Evolutionary conservation across 2,113 vertebrate genomes (phyloP), one percentile per base, ranked within the genome.

Genomic region (Ibidorhyncha struthersii): DNA sequence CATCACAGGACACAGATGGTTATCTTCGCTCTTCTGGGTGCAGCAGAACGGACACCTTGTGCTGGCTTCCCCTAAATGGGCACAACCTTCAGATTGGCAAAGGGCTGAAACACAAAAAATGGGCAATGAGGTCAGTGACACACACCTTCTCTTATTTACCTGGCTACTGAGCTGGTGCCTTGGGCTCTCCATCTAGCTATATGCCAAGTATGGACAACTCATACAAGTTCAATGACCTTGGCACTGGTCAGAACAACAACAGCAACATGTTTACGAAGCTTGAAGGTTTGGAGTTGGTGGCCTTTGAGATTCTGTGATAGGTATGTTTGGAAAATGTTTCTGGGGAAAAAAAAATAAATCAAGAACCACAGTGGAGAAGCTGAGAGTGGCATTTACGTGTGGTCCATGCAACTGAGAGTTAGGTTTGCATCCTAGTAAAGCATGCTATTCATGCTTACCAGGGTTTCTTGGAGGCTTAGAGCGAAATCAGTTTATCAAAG

Each of bases 31-130:
- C 17, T 16, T 50, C 76, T 66, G 25, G 5, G 0, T 74, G n/a
- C 29, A 71, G 61, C 27, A 79, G 34, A 72, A 86, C 0, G 0
- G 15, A 59, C 82, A 71, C 7, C 12, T 43, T 2, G 0, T 40
- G 29, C 21, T 4, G 3, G 5, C 26, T 73, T 86, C 30, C 14
- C 5, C 21, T 69, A 29, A 23, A 47, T 2, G 14, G 30, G 4
- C 15, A 43, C 34, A 91, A 8, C 3, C 62, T 78, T 61, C 59
- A 56, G 15, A 56, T 6, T 12, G 32, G 6, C 10, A 69, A 67
- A 65, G 26, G 8, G 9, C 40, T 93, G 29, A 83, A 89, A 72
- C 14, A 66, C 0, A 0, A 89, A 81, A 62, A 82, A 82, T 23
- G 6, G 15, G 17, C 52, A 71, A 32, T n/a, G 9, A 47, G 14